Percentiles rank a stretch among this genome's conserved stretches.
These are phyloP conservation scores for Lanistes nyassanus DNA, from an alignment of 1,140 invertebrate genomes.

Conservation along the genomic window DNA sequence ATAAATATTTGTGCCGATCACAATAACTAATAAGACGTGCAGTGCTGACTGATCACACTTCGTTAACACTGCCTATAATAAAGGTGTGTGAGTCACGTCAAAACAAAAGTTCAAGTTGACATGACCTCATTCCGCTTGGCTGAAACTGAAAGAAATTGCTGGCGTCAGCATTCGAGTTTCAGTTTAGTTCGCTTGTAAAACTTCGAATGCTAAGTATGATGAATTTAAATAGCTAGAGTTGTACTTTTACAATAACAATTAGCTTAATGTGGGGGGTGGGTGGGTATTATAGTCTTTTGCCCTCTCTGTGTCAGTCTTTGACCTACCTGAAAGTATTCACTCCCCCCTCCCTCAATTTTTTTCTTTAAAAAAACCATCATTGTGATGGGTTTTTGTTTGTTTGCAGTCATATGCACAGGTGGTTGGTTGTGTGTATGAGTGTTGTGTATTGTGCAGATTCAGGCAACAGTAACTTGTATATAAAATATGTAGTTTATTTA, in stretches of 20 bases:
- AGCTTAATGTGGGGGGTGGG: neutral
- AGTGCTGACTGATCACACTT: neutral
- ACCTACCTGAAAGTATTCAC: neutral
- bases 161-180: neutral
- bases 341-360: neutral
- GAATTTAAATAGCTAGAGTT: neutral
- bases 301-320: neutral
- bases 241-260: neutral
- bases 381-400: neutral
- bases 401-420: neutral
- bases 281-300: neutral
- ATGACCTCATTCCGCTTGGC: neutral
- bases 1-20: constrained; percentile 3
- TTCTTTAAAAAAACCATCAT: neutral
- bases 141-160: neutral
- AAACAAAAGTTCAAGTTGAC: neutral
- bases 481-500: neutral
- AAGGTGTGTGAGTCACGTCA: too few relatives aligned
- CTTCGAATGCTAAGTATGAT: neutral
- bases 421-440: constrained; percentile 5
- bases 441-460: neutral
- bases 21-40: neutral
- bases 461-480: too few relatives aligned
- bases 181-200: neutral
- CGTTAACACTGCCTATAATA: too few relatives aligned